Evolutionary conservation across 2,888 invertebrate species (phyloP).

Genomic region (Tethea ocularis): DNA sequence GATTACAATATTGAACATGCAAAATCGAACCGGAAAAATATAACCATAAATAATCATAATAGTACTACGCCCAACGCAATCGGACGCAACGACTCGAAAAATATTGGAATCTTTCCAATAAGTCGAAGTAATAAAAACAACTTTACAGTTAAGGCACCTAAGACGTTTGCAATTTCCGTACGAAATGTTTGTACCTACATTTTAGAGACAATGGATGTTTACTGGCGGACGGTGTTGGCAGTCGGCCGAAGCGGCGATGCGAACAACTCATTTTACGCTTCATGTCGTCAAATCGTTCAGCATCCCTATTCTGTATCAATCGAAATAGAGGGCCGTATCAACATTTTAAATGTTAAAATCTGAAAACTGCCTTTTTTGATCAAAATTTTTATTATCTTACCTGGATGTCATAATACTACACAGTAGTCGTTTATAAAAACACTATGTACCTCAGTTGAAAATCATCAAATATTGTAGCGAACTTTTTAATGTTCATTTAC

Average conservation of each 20-base stretch:
- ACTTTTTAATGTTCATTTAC: too few relatives aligned
- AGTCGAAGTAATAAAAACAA: slow-evolving; percentile 79
- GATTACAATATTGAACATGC: slow-evolving; percentile 11
- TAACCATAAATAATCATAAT: slow-evolving; percentile 61
- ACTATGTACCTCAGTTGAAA: too few relatives aligned
- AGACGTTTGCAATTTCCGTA: slow-evolving; percentile 76
- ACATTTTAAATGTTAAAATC: too few relatives aligned
- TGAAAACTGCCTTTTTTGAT: too few relatives aligned
- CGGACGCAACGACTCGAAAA: slow-evolving; percentile 69
- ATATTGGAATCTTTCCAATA: slow-evolving; percentile 80
- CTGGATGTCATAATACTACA: too few relatives aligned
- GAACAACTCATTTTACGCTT: slow-evolving; percentile 79
- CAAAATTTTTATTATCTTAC: too few relatives aligned
- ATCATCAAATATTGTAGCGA: too few relatives aligned
- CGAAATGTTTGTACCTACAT: slow-evolving; percentile 64
- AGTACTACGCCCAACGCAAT: slow-evolving; percentile 60
- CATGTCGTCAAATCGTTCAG: slow-evolving; percentile 64
- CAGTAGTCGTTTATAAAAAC: too few relatives aligned
- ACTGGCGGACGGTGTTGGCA: slow-evolving; percentile 65
- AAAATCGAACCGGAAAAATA: slow-evolving; percentile 44
- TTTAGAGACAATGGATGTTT: slow-evolving; percentile 75
- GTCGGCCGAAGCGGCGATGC: slow-evolving; percentile 69
- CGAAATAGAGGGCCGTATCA: not conserved
- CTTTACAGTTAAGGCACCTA: slow-evolving; percentile 62
- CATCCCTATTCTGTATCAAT: slow-evolving; percentile 61